A percentile compares a stretch with the other conserved stretches of the same genome.
Evolutionary conservation across 1,140 invertebrate genomes (phyloP).

Genomic region (Heliconius congener): DNA sequence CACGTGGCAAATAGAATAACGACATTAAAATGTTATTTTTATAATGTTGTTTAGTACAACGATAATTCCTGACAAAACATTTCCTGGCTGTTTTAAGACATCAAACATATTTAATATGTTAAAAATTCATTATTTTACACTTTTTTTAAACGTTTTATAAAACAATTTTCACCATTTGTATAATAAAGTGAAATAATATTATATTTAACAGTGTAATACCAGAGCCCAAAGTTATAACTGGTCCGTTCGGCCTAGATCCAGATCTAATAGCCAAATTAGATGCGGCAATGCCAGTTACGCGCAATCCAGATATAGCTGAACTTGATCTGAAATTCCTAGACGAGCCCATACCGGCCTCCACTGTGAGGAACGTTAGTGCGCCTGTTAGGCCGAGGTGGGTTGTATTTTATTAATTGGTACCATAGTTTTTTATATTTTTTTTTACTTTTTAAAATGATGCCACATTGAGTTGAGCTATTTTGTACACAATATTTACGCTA

Average conservation of each 20-base stretch:
- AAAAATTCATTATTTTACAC: too few relatives aligned
- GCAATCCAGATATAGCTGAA: slow-evolving; percentile 51
- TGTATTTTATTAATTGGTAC: not conserved
- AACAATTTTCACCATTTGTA: too few relatives aligned
- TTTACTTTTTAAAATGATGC: too few relatives aligned
- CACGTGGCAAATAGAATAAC: too few relatives aligned
- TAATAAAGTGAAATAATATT: not conserved
- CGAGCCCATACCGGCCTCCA: slow-evolving; percentile 76
- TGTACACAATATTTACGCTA: too few relatives aligned
- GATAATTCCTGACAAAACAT: not conserved
- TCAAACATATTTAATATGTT: too few relatives aligned
- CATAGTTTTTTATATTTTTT: not conserved
- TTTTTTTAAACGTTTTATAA: too few relatives aligned
- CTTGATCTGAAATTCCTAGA: slow-evolving; percentile 81
- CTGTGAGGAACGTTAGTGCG: slow-evolving; percentile 73
- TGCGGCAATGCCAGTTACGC: slow-evolving; percentile 59
- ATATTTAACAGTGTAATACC: slow-evolving; percentile 25
- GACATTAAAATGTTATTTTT: too few relatives aligned
- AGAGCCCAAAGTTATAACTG: slow-evolving; percentile 73
- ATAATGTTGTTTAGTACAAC: too few relatives aligned
- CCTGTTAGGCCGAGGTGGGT: slow-evolving; percentile 69
- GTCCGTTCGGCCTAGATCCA: slow-evolving; percentile 87
- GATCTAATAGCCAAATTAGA: slow-evolving; percentile 83
- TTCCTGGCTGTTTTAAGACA: too few relatives aligned
- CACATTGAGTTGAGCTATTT: too few relatives aligned